Percentiles rank a stretch among this genome's conserved stretches.
Conservation (phyloP, 2,797 vertebrate genomes). For the Hydrolagus colliei region DNA sequence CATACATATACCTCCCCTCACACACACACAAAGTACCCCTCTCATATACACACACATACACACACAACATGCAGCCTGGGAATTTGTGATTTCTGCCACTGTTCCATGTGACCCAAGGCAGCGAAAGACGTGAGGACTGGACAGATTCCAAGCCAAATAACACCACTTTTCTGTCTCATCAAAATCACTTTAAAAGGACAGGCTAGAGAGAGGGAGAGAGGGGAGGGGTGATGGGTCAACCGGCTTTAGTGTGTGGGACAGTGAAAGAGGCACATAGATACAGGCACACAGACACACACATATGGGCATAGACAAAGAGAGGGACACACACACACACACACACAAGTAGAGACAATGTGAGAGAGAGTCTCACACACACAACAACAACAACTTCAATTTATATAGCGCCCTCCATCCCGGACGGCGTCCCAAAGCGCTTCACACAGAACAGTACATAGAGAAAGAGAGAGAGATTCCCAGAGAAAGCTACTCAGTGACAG, state of each 20-base stretch:
- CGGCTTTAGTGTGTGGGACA: neutral
- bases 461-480: no score
- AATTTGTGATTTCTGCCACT: neutral
- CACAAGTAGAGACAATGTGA: no score
- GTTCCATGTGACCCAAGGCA: neutral
- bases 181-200: constrained; percentile 14
- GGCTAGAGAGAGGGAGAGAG: neutral
- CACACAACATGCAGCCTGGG: neutral
- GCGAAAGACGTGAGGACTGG: neutral
- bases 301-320: neutral
- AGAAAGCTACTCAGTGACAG: no score
- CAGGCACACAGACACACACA: neutral
- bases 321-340: no score
- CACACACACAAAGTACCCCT: no score
- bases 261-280: neutral
- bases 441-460: no score
- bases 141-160: neutral
- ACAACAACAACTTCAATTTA: no score
- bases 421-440: no score
- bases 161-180: neutral
- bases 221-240: neutral
- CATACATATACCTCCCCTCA: no score
- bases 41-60: neutral
- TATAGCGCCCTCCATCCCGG: no score
- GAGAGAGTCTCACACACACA: no score